phyloP scores from a whole-genome alignment of 2,113 vertebrate genomes.

The Neolamprologus caudopunctatus region DNA sequence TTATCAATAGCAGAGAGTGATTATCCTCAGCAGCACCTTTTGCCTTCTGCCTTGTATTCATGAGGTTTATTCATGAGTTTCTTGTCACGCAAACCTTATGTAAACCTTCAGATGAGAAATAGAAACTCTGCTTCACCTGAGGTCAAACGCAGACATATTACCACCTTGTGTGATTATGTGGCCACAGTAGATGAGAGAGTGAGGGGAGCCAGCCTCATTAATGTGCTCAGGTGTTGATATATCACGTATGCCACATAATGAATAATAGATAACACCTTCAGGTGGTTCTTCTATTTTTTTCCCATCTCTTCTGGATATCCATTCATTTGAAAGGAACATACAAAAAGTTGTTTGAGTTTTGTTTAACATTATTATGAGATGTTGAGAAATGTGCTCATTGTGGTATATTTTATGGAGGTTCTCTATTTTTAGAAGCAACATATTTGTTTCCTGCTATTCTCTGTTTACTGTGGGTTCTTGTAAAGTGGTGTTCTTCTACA shows the following conservation, averaged over 20 bases:
- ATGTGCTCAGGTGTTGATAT: neutral
- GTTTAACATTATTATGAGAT: neutral
- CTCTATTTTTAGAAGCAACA: neutral
- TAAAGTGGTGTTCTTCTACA: neutral
- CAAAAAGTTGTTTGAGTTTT: neutral
- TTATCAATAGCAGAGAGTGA: neutral
- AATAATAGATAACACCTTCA: slow-evolving; percentile 19
- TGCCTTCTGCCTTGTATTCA: neutral
- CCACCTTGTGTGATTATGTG: neutral
- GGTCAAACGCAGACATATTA: neutral
- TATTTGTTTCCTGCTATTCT: neutral
- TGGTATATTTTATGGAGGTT: neutral
- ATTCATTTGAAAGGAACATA: neutral
- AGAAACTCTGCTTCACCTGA: neutral
- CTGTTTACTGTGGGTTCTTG: neutral
- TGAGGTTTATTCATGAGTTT: neutral
- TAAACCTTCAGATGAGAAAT: neutral
- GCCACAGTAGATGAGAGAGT: neutral
- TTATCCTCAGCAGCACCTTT: neutral
- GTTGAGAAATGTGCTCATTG: neutral
- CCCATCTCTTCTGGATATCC: neutral
- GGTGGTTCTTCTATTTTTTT: neutral
- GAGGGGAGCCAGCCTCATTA: neutral
- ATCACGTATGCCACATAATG: neutral
- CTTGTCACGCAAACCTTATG: neutral